Base-by-base conservation (phyloP, 2,113 vertebrate species). In the Ellobius talpinus region DNA sequence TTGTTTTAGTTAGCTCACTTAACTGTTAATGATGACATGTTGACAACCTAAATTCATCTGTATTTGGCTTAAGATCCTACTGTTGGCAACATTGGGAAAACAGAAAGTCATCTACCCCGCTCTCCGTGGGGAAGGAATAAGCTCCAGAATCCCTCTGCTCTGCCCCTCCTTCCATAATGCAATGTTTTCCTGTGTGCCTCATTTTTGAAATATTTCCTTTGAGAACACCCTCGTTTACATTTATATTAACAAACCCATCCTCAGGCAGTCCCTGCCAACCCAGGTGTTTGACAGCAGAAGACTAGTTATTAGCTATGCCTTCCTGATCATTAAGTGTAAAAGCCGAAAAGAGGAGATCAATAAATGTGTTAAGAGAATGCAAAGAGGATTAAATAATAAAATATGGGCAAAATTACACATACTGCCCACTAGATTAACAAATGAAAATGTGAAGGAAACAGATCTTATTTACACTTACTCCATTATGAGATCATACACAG, bases 341-440 rank as follows among this genome's bases (percentile, higher is more conserved):
- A 52, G 21, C 29, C 21, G 17, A 89, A 63, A 74, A 63, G 50
- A 86, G 11, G 8, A 6, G 87, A 87, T 65, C 68, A 58, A 47
- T 61, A 72, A 23, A 50, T 74, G 82, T 91, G 68, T 66, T 85
- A 95, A 88, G 89, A 66, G 58, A 91, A 89, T 61, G 55, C 77
- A 91, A 91, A 61, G 14, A 84, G 21, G 12, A 86, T 33, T 39
- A 17, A 29, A 7, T 3, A 55, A 93, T 45, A 65, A 95, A 86
- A 6, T 89, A 66, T 66, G 39, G 13, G 33, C 68, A 23, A 17
- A 50, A 79, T 65, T 84, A 52, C 87, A 79, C 0, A 11, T 66
- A 42, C 66, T 29, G 89, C 14, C 13, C 74, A 50, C 42, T 89
- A 84, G 23, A 85, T 52, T 79, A 79, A 63, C 24, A 95, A 66